Evolutionary conservation across 2,888 invertebrate species (phyloP), one percentile per base, ranked within the genome.

Genomic region (Papilio demoleus): DNA sequence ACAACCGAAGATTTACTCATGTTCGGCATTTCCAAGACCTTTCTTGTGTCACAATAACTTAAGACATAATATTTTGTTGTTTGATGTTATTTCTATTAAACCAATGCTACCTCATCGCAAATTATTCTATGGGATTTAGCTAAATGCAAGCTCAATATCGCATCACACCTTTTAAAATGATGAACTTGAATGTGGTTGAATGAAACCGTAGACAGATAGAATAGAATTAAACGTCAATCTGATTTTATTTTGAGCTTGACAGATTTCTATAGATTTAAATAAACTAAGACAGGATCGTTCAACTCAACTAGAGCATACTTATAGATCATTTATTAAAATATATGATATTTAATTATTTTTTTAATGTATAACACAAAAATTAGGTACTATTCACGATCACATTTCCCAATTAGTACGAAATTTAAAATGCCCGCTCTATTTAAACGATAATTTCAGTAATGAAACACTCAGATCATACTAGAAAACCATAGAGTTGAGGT

Each of bases 41-140:
- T 77, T 81, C 80, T 83, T 81, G 73, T 81, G 80, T 81, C 81
- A 87, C 80, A 85, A 86, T 68, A 84, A 83, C 79, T 88, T 88
- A 92, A 86, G 90, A 86, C 91, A 92, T 92, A 91, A 84, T 91
- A 91, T 74, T 82, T 77, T 79, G 83, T 79, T 86, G 83, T 81
- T 86, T 76, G 76, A 80, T 76, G 74, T 72, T 79, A 74, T 77
- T 76, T 67, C 77, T 77, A 73, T 75, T 72, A 79, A 76, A 78
- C 78, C 79, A 80, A 75, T 86, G 91, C 90, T 92, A 92, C 86
- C 90, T 85, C 91, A 92, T 92, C 79, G 86, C 87, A 88, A 81
- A 71, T 72, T 75, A 77, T 75, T 77, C 70, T 76, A 77, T 76
- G 76, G 74, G 80, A 80, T 83, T 79, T 73, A 72, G 73, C 74